Evolutionary conservation across 2,113 vertebrate species (phyloP).

Genomic region (Microtus ochrogaster): DNA sequence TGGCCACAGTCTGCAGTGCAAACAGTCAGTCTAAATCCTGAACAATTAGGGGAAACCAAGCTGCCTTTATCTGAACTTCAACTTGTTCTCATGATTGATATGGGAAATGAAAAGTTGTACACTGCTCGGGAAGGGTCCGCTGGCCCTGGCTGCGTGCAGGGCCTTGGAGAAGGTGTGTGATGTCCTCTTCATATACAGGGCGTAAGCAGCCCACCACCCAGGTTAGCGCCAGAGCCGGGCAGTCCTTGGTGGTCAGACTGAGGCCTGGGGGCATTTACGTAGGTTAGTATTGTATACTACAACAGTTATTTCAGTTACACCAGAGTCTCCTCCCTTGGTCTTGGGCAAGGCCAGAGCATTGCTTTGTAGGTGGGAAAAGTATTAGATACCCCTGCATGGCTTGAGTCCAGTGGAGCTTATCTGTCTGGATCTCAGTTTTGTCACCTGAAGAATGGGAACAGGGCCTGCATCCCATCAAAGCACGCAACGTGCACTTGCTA

Average conservation of each 20-base stretch:
- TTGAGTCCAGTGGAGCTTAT: neutral
- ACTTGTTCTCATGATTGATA: conserved; percentile 97
- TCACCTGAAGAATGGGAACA: neutral
- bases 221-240: neutral
- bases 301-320: too few species aligned
- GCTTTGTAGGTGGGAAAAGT: neutral
- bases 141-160: conserved; percentile 62
- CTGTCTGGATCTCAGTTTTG: neutral
- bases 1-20: conserved; percentile 91
- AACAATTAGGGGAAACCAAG: conserved; percentile 95
- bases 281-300: too few species aligned
- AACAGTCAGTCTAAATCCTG: conserved; percentile 90
- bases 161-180: conserved; percentile 63
- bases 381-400: fast-evolving
- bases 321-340: neutral
- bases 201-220: neutral
- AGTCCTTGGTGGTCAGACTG: neutral
- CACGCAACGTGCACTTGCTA: fast-evolving
- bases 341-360: neutral
- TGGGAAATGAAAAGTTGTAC: conserved; percentile 95
- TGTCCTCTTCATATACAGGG: conserved; percentile 4
- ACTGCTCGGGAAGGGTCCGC: conserved; percentile 82
- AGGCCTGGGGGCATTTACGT: fast-evolving
- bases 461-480: neutral
- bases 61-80: conserved; percentile 93